Base-by-base conservation (phyloP, 1,140 invertebrate genomes). In the Drosophila malerkotliana region DNA sequence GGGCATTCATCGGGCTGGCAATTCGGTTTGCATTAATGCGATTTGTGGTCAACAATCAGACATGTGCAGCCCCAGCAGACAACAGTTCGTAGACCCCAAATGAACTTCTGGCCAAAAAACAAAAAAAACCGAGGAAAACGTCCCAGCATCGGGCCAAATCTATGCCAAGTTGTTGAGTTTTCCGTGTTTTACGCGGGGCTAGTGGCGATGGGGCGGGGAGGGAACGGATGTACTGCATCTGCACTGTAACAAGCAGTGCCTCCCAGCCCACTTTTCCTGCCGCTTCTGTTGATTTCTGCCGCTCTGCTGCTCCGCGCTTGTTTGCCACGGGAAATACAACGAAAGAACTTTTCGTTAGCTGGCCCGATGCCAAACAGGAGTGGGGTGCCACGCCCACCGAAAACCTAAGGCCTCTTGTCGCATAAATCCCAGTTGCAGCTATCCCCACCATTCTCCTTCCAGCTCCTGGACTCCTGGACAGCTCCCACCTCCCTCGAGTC, bases 21-120 rank as follows among this genome's bases (percentile, higher is more conserved):
- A 47, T 69, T 39, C 32, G 21, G 32, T 74, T 49, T 48, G 41
- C 51, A 75, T 68, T 76, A 76, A 68, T 59, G 51, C 49, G 44
- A 67, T 75, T 75, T 75, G 72, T 54, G 61, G 55, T 67, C 72
- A 41, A 60, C 55, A 67, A 54, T 51, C 54, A 66, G 44, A 69
- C 59, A 57, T 55, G 28, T 52, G 68, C 57, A 60, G 30, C 18
- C 14, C 10, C 32, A 30, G 44, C 37, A 64, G 63, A 24, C 58
- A 62, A 41, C 45, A 67, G 69, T 75, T 75, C 72, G 48, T 64
- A 75, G 72, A 75, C 72, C 72, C 59, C 69, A 45, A 55, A 56
- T 45, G 51, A 49, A 64, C 44, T 28, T 56, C 52, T 44, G 24
- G 18, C 21, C 41, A 72, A 39, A 60, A 71, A 24, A 32, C n/a